Evolutionary conservation across 2,113 vertebrate species (phyloP), one percentile per base, ranked within the genome.

Genomic region (Rhinolophus sinicus): DNA sequence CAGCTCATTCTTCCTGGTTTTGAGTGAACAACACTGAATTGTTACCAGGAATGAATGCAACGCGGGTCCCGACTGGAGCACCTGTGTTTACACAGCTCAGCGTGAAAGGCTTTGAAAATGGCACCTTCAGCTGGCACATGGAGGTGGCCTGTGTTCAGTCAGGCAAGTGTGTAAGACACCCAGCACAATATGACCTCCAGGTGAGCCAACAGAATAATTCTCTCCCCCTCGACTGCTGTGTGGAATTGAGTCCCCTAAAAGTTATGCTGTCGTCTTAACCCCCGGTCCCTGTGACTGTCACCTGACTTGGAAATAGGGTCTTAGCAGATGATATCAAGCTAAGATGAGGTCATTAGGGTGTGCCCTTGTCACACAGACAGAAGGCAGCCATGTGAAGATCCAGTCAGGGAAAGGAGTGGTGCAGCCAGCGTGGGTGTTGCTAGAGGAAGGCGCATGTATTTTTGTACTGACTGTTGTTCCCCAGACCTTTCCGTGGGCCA

Each of bases 161-260:
- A 8, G 18, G 35, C 6, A 5, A 22, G 0, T 2, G 28, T 21
- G 15, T 21, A 30, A 38, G 50, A 30, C 5, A 0, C 30, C 19
- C 0, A 0, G 12, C 44, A 67, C 15, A 4, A 2, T 2, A 0
- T 0, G 0, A 3, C 19, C 38, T 65, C 65, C 4, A 0, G 2
- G 14, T 6, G 18, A 12, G 44, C 16, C 75, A 8, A 6, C 4
- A 35, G n/a, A 9, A 28, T 3, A 56, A 40, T 26, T 5, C 3
- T 12, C 47, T 81, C 69, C 33, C 76, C 11, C 47, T 65, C 4
- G 6, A 6, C 11, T 7, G 28, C 30, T 47, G 38, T 12, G 12
- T 13, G 12, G 15, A 19, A 7, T 19, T 22, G 30, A 19, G 21
- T 60, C 33, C 40, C 24, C 12, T 0, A 1, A 52, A 38, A 58